Evolutionary conservation across 2,797 vertebrate species (phyloP).

Genomic region (Smutsia temminckii): DNA sequence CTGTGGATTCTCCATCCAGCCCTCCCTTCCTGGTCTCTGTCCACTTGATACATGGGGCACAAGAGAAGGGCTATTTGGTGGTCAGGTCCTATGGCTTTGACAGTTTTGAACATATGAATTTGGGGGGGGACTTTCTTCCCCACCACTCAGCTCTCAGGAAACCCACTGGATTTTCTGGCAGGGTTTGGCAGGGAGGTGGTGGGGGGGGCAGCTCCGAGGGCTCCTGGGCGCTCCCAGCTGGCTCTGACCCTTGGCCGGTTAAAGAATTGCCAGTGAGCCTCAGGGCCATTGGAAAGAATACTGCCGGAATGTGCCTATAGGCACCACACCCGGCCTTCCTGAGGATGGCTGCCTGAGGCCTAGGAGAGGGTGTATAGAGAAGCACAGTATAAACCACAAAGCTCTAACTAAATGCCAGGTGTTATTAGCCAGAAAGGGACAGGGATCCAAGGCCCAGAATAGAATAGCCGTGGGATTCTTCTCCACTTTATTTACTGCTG

Average conservation of each 20-base stretch:
- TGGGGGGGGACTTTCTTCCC: neutral
- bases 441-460: neutral
- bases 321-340: neutral
- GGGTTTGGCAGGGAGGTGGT: too few species aligned
- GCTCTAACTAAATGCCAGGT: neutral
- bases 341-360: neutral
- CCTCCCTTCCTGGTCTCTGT: neutral
- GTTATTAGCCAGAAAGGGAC: neutral
- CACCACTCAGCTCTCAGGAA: neutral
- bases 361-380: neutral
- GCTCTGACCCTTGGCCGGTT: neutral
- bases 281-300: neutral
- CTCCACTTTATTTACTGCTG: neutral
- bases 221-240: neutral
- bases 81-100: neutral
- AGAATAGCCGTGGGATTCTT: accelerated
- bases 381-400: neutral
- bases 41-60: neutral
- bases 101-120: neutral
- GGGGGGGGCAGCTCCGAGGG: neutral
- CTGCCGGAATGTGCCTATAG: neutral
- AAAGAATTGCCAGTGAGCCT: neutral
- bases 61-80: neutral
- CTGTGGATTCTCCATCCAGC: neutral
- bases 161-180: neutral